These are phyloP conservation scores for Luperina testacea DNA, from an alignment of 2,888 invertebrate species.

Conservation along the genomic window DNA sequence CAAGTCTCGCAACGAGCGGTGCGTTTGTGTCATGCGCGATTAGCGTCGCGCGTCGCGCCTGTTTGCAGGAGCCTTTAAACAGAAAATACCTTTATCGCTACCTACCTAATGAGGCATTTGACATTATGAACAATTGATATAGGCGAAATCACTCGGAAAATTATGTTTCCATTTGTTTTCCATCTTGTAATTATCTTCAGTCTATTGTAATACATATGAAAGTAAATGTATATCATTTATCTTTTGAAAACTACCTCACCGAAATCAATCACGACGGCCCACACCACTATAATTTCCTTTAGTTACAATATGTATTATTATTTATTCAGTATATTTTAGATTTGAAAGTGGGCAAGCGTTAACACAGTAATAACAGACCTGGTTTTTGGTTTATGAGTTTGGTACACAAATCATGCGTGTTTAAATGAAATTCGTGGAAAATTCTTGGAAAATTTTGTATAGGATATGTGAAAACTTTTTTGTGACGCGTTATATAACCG, in stretches of 20 bases:
- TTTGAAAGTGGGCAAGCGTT: constrained; percentile 30
- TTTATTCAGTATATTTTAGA: constrained; percentile 31
- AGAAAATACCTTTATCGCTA: no score
- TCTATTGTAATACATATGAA: constrained; percentile 8
- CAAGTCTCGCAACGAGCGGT: no score
- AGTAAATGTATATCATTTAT: constrained; percentile 42
- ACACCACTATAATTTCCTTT: constrained; percentile 44
- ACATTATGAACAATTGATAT: constrained; percentile 27
- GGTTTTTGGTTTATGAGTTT: constrained; percentile 39
- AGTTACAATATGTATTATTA: constrained; percentile 25
- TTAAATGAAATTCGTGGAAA: background rate
- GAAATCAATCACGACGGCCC: constrained; percentile 53
- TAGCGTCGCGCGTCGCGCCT: no score
- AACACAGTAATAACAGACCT: constrained; percentile 29
- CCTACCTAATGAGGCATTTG: constrained; percentile 14
- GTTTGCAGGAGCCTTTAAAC: no score
- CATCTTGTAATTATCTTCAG: constrained; percentile 27
- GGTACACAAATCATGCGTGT: background rate
- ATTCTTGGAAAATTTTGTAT: background rate
- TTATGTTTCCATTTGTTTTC: constrained; percentile 8
- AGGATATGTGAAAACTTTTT: background rate
- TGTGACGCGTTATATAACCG: no score
- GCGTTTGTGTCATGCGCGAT: no score
- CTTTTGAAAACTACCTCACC: constrained; percentile 40
- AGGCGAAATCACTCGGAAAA: constrained; percentile 26